phyloP scores from a whole-genome alignment of 2,113 vertebrate species.

The Dromaius novaehollandiae region DNA sequence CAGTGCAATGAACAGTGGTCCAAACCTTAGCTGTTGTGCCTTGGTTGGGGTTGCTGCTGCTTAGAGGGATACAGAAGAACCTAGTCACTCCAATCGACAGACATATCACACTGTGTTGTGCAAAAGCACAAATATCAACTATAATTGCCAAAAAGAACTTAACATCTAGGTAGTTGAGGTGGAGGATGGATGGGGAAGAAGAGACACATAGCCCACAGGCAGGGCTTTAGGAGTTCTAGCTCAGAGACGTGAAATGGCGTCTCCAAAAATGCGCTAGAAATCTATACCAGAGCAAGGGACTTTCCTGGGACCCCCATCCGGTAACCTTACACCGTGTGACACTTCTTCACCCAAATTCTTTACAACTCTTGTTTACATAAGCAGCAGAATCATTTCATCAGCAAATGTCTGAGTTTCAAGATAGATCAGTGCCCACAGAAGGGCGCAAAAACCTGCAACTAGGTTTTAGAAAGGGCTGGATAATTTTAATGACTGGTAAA shows the following conservation, averaged over 20 bases:
- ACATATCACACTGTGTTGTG: not conserved
- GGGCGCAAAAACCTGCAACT: not conserved
- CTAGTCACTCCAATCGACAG: not conserved
- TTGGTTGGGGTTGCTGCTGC: not conserved
- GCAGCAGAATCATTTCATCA: not conserved
- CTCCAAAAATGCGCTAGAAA: not conserved
- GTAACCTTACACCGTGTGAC: not conserved
- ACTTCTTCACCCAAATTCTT: not conserved
- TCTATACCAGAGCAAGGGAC: not conserved
- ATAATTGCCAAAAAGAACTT: not conserved
- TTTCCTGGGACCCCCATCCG: not conserved
- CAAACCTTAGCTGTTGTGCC: not conserved
- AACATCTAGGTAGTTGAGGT: not conserved
- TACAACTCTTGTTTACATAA: not conserved
- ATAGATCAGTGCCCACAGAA: not conserved
- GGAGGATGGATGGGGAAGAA: not conserved
- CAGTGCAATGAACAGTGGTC: not conserved
- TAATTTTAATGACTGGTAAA: conserved; percentile 34
- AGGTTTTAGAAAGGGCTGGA: not conserved
- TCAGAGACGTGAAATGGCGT: not conserved
- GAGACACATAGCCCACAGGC: not conserved
- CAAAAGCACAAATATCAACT: not conserved
- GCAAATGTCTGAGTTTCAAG: not conserved
- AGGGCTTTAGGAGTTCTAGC: not conserved
- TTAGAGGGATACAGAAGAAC: not conserved